Base-by-base conservation (phyloP, 2,113 vertebrate species). In the Amphilophus citrinellus region DNA sequence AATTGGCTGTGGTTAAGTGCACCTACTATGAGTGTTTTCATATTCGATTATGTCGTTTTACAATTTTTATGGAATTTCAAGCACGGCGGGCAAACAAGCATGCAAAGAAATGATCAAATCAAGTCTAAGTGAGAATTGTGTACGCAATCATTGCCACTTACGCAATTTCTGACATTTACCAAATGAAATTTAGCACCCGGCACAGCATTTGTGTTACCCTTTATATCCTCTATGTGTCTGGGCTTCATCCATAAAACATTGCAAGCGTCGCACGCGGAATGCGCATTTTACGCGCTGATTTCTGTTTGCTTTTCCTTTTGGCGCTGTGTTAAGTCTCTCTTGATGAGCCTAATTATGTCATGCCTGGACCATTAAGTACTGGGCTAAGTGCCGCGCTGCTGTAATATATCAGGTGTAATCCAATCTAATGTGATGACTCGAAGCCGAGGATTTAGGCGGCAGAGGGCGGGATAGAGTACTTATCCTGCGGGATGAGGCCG, bases 371-470 rank as follows among this genome's bases (percentile, higher is more conserved):
- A 92, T 93, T 91, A 90, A 91, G 90, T 86, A 30, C 15, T 42
- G 78, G 75, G 83, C 84, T 93, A 90, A 94, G 88, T 85, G 89
- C 61, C 35, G 88, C 87, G 79, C 87, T 62, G 92, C 91, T 86
- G 90, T 94, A 91, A 93, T 87, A 83, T 87, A 94, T 87, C 94
- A 95, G 93, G 90, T 96, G 96, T 96, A 96, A 96, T 96, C 96
- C 96, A 95, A 96, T 95, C 94, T 96, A 95, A 95, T 94, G 93
- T 91, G 94, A 92, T 92, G 93, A 91, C 89, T 90, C 79, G 53
- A 84, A 87, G 85, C 92, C 63, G 91, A 86, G 93, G 94, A 90
- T 95, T 95, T 94, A 93, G 90, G 93, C 93, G 90, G 83, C 88
- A 84, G 94, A 91, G 94, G 95, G 95, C 93, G 95, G 95, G 95